Percentiles rank a stretch among this genome's conserved stretches.
Conservation (phyloP, 2,888 invertebrate genomes). For the Omphaloscelis lunosa region DNA sequence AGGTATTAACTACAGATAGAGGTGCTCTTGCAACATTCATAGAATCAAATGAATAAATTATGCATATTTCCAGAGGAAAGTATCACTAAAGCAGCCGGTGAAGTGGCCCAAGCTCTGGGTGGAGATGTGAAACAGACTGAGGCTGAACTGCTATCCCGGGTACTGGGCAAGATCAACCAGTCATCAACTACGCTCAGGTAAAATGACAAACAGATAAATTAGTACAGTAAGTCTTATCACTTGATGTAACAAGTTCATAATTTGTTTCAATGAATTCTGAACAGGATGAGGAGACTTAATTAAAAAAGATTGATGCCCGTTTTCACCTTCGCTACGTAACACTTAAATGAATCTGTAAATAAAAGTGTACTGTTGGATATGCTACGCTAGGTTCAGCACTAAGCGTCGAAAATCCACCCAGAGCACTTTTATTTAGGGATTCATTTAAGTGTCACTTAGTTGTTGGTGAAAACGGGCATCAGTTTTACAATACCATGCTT, state of each 20-base stretch:
- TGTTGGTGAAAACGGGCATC: no score
- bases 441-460: no score
- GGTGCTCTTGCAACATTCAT: not conserved
- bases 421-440: no score
- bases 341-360: no score
- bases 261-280: not conserved
- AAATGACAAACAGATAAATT: not conserved
- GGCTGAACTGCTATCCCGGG: slow-evolving; percentile 93
- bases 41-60: not conserved
- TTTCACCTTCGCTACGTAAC: no score
- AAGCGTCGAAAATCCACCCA: no score
- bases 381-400: no score
- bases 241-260: not conserved
- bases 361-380: no score
- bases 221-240: not conserved
- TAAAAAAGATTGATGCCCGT: not conserved
- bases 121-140: slow-evolving; percentile 93
- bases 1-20: no score
- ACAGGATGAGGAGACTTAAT: not conserved
- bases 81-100: slow-evolving; percentile 92
- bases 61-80: slow-evolving; percentile 77
- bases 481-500: not conserved
- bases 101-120: slow-evolving; percentile 93
- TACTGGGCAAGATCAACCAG: slow-evolving; percentile 90
- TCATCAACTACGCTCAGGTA: slow-evolving; percentile 85